phyloP scores from a whole-genome alignment of 2,113 vertebrate genomes.

The Lepidothrix coronata region DNA sequence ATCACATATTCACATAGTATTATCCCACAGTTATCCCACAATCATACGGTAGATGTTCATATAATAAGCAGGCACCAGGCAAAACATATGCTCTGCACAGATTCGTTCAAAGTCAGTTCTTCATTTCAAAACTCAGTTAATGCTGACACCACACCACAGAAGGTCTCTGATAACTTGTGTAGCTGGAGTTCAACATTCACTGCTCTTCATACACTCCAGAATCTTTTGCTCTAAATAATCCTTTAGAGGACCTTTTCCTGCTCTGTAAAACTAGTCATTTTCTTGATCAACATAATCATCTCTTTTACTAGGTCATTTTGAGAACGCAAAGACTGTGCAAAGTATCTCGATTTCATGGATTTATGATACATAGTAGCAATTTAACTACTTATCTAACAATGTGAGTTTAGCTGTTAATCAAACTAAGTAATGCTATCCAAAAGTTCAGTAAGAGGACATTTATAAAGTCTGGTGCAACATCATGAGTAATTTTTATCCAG shows the following conservation, averaged over 20 bases:
- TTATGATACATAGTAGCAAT: not conserved
- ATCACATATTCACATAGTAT: not conserved
- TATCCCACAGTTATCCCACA: not conserved
- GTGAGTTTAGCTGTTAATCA: not conserved
- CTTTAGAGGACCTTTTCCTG: not conserved
- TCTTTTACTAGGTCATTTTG: not conserved
- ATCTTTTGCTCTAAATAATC: not conserved
- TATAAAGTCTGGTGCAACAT: not conserved
- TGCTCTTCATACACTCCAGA: not conserved
- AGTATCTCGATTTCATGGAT: not conserved
- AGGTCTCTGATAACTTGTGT: not conserved
- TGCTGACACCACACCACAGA: not conserved
- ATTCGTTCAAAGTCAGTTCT: not conserved
- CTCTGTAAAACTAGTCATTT: not conserved
- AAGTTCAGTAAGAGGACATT: not conserved
- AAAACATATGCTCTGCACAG: not conserved
- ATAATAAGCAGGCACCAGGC: not conserved
- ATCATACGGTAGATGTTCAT: not conserved
- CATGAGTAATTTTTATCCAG: not conserved
- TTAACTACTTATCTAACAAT: not conserved
- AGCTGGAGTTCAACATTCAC: not conserved
- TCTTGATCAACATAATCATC: not conserved
- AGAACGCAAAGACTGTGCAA: not conserved
- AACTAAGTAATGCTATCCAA: not conserved
- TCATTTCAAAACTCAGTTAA: not conserved